Conservation (phyloP, 1,140 invertebrate genomes). For the Halyomorpha halys region DNA sequence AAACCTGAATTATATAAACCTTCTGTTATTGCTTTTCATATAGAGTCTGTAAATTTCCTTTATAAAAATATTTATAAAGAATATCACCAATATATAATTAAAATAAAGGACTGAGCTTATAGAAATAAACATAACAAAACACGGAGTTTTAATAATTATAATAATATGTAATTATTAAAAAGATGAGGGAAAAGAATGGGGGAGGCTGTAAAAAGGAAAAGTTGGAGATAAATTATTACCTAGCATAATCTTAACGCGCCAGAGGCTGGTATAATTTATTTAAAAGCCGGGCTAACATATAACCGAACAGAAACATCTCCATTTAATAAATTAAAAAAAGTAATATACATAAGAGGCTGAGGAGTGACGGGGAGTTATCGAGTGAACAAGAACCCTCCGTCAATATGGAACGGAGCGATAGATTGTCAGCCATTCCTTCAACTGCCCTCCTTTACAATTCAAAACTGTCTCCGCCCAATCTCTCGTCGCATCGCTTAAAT, state of each 20-base stretch:
- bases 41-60: too few species aligned
- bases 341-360: not conserved
- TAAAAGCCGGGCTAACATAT: not conserved
- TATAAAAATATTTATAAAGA: too few species aligned
- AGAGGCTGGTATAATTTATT: not conserved
- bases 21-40: too few species aligned
- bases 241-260: not conserved
- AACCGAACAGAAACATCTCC: slow-evolving; percentile 5
- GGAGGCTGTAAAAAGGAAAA: not conserved
- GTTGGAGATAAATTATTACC: not conserved
- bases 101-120: too few species aligned
- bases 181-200: not conserved
- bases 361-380: not conserved
- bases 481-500: not conserved
- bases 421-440: not conserved
- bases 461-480: slow-evolving; percentile 10
- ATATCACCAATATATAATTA: too few species aligned
- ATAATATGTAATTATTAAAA: too few species aligned
- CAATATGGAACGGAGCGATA: not conserved
- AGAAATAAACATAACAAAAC: too few species aligned
- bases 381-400: not conserved
- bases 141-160: too few species aligned
- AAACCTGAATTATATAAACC: too few species aligned
- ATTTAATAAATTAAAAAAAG: slow-evolving; percentile 11
- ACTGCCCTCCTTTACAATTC: not conserved